Conservation (phyloP, 2,797 vertebrate genomes). For the Silurus lanzhouensis region DNA sequence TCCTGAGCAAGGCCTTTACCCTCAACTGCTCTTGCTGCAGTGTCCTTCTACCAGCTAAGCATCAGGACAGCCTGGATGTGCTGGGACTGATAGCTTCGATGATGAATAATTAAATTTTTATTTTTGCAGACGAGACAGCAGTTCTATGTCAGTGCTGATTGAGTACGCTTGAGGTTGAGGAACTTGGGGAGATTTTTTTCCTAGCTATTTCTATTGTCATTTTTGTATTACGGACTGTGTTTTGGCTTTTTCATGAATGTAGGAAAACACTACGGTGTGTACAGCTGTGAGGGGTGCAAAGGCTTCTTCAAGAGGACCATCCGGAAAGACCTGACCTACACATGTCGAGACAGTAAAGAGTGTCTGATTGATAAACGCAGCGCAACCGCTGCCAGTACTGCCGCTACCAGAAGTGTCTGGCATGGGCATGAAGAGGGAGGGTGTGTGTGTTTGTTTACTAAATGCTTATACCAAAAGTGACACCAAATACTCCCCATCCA, state of each 20-base stretch:
- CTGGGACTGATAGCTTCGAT: too few relatives aligned
- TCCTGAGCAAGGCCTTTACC: too few relatives aligned
- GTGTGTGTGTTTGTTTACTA: conserved; percentile 65
- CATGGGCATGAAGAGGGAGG: conserved; percentile 98
- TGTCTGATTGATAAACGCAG: conserved; percentile 94
- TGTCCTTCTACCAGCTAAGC: too few relatives aligned
- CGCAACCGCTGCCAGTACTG: conserved; percentile 96
- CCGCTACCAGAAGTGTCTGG: conserved; percentile 92
- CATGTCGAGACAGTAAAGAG: conserved; percentile 91
- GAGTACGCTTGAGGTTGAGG: background rate
- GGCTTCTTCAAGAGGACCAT: conserved; percentile 96
- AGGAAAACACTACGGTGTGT: conserved; percentile 95
- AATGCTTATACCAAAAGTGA: background rate
- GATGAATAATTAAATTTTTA: too few relatives aligned
- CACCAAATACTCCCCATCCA: background rate
- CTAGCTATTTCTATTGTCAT: background rate
- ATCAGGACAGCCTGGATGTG: background rate
- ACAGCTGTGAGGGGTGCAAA: conserved; percentile 96
- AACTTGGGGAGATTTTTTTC: background rate
- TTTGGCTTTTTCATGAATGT: conserved; percentile 20
- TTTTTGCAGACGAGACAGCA: too few relatives aligned
- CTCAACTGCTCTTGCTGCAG: too few relatives aligned
- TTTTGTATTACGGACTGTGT: conserved; percentile 17
- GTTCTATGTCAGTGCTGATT: background rate
- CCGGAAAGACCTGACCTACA: conserved; percentile 92